A percentile compares a stretch with the other conserved stretches of the same genome.
Evolutionary conservation across 2,888 invertebrate genomes (phyloP).

Genomic region (Drosophila infuscata): DNA sequence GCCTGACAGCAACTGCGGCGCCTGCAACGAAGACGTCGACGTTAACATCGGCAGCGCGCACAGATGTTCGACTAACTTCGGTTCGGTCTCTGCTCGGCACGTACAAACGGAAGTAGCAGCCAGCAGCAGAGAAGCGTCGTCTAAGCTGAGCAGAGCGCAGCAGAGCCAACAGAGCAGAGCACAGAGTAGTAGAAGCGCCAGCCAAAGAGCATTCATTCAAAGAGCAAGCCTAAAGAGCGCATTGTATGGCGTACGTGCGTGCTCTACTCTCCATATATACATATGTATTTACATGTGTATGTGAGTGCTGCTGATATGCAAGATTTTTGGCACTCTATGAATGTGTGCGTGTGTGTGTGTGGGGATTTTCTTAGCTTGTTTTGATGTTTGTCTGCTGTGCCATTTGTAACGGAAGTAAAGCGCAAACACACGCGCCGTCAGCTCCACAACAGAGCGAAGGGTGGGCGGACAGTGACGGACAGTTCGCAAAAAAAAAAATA

Average conservation of each 20-base stretch:
- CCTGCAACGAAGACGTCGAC: conserved; percentile 4
- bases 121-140: conserved; percentile 28
- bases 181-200: conserved; percentile 38
- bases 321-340: conserved; percentile 57
- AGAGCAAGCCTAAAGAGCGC: conserved; percentile 49
- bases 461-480: conserved; percentile 27
- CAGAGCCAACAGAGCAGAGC: conserved; percentile 30
- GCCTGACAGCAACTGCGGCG: conserved; percentile 26
- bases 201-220: conserved; percentile 57
- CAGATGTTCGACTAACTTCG: conserved; percentile 65
- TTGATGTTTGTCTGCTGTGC: conserved; percentile 58
- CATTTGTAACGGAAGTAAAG: conserved; percentile 79
- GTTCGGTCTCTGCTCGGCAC: conserved; percentile 43
- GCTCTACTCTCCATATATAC: conserved; percentile 11
- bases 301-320: conserved; percentile 36
- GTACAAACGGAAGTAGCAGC: conserved; percentile 63
- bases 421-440: conserved; percentile 63
- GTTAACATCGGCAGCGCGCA: conserved; percentile 54
- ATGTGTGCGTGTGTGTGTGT: conserved; percentile 17
- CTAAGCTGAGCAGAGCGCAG: conserved; percentile 40
- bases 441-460: conserved; percentile 21
- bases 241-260: conserved; percentile 67
- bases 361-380: conserved; percentile 56
- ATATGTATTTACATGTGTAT: conserved; percentile 5
- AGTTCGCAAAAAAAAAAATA: conserved; percentile 33